A percentile compares a stretch with the other conserved stretches of the same genome.
phyloP scores from a whole-genome alignment of 2,113 vertebrate species.

The Rhadina sibilatrix region DNA sequence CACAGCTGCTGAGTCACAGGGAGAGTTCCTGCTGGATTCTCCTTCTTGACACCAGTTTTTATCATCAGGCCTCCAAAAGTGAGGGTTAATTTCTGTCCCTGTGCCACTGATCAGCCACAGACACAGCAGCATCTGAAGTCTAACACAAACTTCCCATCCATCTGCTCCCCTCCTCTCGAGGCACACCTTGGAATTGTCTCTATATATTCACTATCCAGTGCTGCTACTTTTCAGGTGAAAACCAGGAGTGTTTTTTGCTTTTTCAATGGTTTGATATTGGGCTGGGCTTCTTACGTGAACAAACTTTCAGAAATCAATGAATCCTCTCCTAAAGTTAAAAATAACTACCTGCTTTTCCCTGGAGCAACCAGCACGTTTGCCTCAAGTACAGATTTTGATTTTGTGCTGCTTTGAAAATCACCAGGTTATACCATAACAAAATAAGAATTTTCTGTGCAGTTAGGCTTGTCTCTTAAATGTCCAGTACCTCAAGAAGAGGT shows the following conservation, averaged over 20 bases:
- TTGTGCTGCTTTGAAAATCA: neutral
- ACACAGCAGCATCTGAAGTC: neutral
- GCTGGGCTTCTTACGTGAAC: neutral
- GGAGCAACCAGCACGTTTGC: fast-evolving
- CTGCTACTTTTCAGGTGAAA: neutral
- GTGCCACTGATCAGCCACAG: neutral
- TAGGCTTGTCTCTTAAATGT: neutral
- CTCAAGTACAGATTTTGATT: neutral
- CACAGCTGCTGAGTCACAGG: neutral
- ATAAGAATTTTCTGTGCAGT: neutral
- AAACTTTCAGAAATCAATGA: neutral
- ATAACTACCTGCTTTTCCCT: neutral
- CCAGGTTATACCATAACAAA: neutral
- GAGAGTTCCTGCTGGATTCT: neutral
- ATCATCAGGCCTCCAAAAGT: neutral
- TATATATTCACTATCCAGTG: fast-evolving
- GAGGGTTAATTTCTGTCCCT: neutral
- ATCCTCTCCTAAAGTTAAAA: neutral
- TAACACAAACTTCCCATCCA: fast-evolving
- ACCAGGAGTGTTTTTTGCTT: neutral
- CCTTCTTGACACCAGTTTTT: neutral
- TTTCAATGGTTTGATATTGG: neutral
- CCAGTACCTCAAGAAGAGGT: neutral
- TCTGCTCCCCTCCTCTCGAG: neutral
- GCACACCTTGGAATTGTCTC: neutral